Evolutionary conservation across 2,113 vertebrate species (phyloP), one percentile per base, ranked within the genome.

Genomic region (Archilochus colubris): DNA sequence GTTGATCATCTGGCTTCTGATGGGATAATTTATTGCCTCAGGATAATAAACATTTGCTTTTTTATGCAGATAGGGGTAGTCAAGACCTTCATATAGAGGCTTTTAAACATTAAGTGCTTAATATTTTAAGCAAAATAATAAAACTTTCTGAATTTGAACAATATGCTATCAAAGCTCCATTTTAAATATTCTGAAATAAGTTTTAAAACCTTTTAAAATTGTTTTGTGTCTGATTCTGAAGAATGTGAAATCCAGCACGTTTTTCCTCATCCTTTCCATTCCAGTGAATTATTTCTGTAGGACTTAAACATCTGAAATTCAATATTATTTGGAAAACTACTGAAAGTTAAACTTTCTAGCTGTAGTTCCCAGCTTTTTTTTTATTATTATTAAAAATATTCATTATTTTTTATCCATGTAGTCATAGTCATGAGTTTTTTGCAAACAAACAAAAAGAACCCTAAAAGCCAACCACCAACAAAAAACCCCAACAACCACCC

Each of bases 21-120:
- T n/a, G 46, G 84, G 5, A 66, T 48, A 57, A 31, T 50, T 62
- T 88, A 43, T 63, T 84, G 74, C 61, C 83, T 94, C 63, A 18
- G 58, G 38, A 69, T 55, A 94, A 87, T 87, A 86, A 92, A 59
- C 36, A 48, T 87, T 94, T 85, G 72, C 36, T 84, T 85, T 43
- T 92, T 30, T 83, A 69, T 90, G 19, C 3, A 58, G 21, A 55
- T 82, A 6, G 53, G 50, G 59, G 21, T 48, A 75, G 40, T 44
- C 88, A 38, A 88, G 40, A 19, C 8, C 51, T 91, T 88, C 63
- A 17, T 33, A 18, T 17, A 33, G 43, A 58, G 44, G 10, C 31
- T 94, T 57, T 94, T 16, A 74, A 66, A 44, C 24, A 24, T 9
- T 10, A 62, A 59, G 31, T 17, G 7, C 51, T 30, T 77, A 28